Base-by-base conservation (phyloP, 92 coral and sea anemone species). In the Parazoanthus swiftii region DNA sequence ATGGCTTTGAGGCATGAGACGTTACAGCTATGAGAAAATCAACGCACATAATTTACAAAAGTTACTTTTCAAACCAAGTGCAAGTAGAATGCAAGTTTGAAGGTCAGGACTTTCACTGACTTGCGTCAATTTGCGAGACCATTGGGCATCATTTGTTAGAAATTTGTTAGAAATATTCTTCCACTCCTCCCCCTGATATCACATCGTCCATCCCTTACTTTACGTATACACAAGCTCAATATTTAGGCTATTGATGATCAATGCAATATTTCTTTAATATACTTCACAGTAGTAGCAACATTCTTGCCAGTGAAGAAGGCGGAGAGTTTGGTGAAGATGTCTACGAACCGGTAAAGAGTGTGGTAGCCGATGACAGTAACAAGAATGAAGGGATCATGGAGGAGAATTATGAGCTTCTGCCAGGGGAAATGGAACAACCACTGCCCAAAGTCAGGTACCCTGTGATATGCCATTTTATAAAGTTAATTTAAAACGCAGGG, bases 311-410 rank as follows among this genome's bases (percentile, higher is more conserved):
- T 84, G 87, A 51, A 71, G 87, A 84, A 25, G 65, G 29, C 6
- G 87, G 43, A 68, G 78, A 70, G 63, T 84, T 84, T 46, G 87
- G 87, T 44, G 87, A 84, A 9, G 87, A 84, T 33, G 65, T 84
- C 6, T 84, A 84, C 8, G 87, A 84, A 71, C 87, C 87, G 0
- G 87, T 84, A 35, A 84, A 26, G 46, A 26, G 79, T 84, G 87
- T 72, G 33, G 79, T 73, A 29, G 66, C 54, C 23, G 67, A 43
- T 4, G 50, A 83, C 11, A 14, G 44, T 58, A 65, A 38, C 54
- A 68, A 25, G 25, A 8, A 6, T 26, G 86, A 44, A 15, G 86
- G 23, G 15, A 50, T 25, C 6, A 48, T 73, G 63, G 77, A 84
- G 23, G 87, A 84, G 50, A 76, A 84, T 6, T 84, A 84, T 71